Base-by-base conservation (phyloP, 2,888 invertebrate species). In the Coremacera marginata region DNA sequence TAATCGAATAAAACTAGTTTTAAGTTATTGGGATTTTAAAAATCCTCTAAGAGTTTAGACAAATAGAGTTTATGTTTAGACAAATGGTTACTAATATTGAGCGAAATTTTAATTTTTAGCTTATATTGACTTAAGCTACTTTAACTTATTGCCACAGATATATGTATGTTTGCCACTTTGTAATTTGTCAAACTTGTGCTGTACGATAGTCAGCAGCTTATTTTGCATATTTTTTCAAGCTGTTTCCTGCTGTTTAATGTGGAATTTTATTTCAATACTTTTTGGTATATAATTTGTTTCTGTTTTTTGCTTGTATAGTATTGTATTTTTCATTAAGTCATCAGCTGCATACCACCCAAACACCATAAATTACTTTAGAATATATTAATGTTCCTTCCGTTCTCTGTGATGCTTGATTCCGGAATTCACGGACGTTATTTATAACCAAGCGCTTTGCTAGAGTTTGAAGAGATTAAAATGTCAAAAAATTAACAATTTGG, bases 321-420 rank as follows among this genome's bases (percentile, higher is more conserved):
- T n/a, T 62, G 62, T 72, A 60, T 34, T 72, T 62, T 62, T 72
- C 62, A 72, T 72, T 72, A 72, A 72, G 72, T 62, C 72, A 60
- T 72, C 72, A 62, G 60, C 62, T 52, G 70, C 67, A 67, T 37
- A 31, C 25, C 19, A 27, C n/a, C 5, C 34, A 65, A 19, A 22
- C 16, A 27, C 49, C 60, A 72, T 72, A 72, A 72, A 72, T 72
- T 72, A 62, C 49, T 14, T 7, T 27, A 7, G 27, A 22, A 55
- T 37, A 19, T 37, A 22, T 55, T 49, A 62, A 72, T 72, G 60
- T 72, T 25, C 14, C 62, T 62, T 72, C 49, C 37, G 44, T 49
- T 62, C 25, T 14, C 62, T 27, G n/a, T 49, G 49, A 62, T 62
- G 72, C 44, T 55, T 57, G 55, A 44, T 16, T 57, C 31, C 71